Evolutionary conservation across 2,888 invertebrate species (phyloP).

Genomic region (Pandemis heparana): DNA sequence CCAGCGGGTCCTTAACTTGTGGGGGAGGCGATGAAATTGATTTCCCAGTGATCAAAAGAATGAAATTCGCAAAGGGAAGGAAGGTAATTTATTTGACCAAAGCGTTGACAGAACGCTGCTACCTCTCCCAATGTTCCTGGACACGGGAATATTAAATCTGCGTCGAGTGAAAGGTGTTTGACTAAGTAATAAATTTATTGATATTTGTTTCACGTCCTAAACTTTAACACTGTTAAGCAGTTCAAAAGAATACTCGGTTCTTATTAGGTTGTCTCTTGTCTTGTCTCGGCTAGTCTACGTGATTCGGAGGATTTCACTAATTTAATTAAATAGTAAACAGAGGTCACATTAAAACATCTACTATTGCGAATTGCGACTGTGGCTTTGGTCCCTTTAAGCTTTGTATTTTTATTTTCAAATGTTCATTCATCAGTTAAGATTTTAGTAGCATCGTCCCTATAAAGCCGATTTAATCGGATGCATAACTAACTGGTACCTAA

Average conservation of each 20-base stretch:
- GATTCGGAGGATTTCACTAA: too few species aligned
- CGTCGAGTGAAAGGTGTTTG: slow-evolving; percentile 35
- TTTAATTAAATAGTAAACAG: too few species aligned
- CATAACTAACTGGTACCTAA: slow-evolving; percentile 31
- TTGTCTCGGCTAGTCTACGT: too few species aligned
- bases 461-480: slow-evolving; percentile 20
- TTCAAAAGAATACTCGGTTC: background rate
- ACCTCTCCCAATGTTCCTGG: slow-evolving; percentile 39
- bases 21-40: slow-evolving; percentile 65
- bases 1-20: slow-evolving; percentile 36
- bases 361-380: too few species aligned
- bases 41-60: slow-evolving; percentile 76
- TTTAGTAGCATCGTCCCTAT: background rate
- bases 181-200: slow-evolving; percentile 32
- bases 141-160: slow-evolving; percentile 43
- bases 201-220: slow-evolving; percentile 16
- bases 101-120: slow-evolving; percentile 56
- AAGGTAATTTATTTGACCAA: slow-evolving; percentile 73
- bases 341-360: too few species aligned
- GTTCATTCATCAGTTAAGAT: background rate
- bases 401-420: too few species aligned
- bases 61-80: slow-evolving; percentile 70
- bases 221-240: background rate
- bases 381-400: too few species aligned
- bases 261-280: background rate